These are phyloP conservation scores for Drosophila aldrichi DNA, from an alignment of 2,888 invertebrate species.

Conservation along the genomic window DNA sequence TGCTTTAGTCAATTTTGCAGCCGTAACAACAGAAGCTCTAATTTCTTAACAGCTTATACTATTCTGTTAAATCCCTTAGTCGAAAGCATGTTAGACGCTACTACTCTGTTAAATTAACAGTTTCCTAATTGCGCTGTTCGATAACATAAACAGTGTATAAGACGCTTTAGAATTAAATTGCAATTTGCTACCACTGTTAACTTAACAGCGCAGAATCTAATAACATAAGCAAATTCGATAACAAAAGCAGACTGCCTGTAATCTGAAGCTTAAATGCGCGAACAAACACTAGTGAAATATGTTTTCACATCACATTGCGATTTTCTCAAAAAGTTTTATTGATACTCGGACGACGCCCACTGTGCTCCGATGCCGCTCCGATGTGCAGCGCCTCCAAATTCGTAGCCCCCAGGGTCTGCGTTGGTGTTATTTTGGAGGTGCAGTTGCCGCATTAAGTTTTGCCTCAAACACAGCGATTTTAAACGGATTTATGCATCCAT, in stretches of 20 bases:
- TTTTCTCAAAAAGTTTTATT: slow-evolving; percentile 29
- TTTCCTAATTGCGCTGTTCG: not conserved
- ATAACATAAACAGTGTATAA: not conserved
- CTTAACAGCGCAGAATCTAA: not conserved
- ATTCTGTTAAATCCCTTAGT: not conserved
- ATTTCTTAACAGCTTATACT: not conserved
- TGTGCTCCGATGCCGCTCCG: slow-evolving; percentile 33
- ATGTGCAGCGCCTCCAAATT: slow-evolving; percentile 49
- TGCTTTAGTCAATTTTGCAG: too few species aligned
- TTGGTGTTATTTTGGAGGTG: slow-evolving; percentile 65
- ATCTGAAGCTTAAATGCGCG: not conserved
- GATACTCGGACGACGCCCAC: slow-evolving; percentile 45
- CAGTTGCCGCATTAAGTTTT: slow-evolving; percentile 61
- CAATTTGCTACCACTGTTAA: not conserved
- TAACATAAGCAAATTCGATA: not conserved
- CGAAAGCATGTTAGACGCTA: too few species aligned
- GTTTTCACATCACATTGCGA: not conserved
- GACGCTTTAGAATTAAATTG: not conserved
- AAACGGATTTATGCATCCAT: slow-evolving; percentile 74
- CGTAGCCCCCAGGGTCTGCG: slow-evolving; percentile 64
- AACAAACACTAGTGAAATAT: not conserved
- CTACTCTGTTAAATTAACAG: not conserved
- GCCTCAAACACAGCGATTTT: slow-evolving; percentile 61
- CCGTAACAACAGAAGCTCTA: not conserved
- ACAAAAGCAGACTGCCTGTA: not conserved